Percentiles rank a stretch among this genome's conserved stretches.
These are phyloP conservation scores for Stenoptilia bipunctidactyla DNA, from an alignment of 2,888 invertebrate species.

Conservation along the genomic window DNA sequence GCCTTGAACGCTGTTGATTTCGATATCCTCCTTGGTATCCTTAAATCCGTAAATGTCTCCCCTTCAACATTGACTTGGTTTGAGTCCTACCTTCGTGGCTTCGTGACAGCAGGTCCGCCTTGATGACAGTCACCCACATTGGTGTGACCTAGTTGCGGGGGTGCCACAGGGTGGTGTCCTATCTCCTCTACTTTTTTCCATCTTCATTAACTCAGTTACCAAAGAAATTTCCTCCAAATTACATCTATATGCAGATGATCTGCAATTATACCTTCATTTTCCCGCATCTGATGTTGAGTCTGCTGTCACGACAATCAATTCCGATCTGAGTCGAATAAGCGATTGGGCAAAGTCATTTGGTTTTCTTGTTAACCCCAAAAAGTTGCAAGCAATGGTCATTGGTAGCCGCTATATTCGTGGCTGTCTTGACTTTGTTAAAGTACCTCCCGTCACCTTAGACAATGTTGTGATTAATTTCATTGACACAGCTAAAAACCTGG, in stretches of 20 bases:
- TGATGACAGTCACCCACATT: constrained; percentile 1
- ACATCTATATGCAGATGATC: background rate
- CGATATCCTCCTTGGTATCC: constrained; percentile 5
- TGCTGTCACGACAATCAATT: background rate
- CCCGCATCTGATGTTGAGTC: background rate
- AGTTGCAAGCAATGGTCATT: background rate
- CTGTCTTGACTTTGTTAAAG: background rate
- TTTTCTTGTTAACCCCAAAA: background rate
- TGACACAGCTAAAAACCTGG: background rate
- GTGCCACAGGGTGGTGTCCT: constrained; percentile 8
- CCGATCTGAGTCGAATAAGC: background rate
- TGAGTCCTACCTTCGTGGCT: constrained; percentile 4
- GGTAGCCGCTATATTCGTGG: background rate
- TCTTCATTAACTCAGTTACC: constrained; percentile 3
- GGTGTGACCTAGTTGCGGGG: constrained; percentile 5
- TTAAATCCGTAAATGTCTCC: background rate
- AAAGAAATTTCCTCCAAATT: background rate
- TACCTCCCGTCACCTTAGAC: background rate
- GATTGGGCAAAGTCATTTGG: background rate
- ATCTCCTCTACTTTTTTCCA: constrained; percentile 6
- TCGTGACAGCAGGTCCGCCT: constrained; percentile 1
- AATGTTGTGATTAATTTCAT: background rate
- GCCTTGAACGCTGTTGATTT: constrained; percentile 3
- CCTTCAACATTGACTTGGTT: constrained; percentile 3
- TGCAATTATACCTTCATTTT: background rate